These are phyloP conservation scores for Bombus waltoni DNA, from an alignment of 1,140 invertebrate species.

Conservation along the genomic window DNA sequence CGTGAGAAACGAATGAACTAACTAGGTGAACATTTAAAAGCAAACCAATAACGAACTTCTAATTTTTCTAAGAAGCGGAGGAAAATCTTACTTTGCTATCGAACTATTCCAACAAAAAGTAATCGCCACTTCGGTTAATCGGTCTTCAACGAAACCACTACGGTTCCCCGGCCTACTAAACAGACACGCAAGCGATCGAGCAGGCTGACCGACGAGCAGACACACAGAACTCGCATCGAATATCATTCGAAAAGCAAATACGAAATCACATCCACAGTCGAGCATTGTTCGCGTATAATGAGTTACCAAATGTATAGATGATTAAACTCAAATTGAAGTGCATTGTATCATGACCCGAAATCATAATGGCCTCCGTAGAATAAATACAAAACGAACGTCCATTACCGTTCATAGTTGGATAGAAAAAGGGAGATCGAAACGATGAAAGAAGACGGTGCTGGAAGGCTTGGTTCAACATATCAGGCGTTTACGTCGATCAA, in stretches of 20 bases:
- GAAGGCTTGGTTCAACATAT: not conserved
- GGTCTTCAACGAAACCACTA: too few relatives aligned
- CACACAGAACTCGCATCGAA: not conserved
- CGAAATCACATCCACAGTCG: not conserved
- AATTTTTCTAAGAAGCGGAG: too few relatives aligned
- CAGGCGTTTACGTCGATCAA: not conserved
- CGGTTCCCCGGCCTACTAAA: not conserved
- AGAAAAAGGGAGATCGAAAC: too few relatives aligned
- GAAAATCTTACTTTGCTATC: too few relatives aligned
- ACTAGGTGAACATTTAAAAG: too few relatives aligned
- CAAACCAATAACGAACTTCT: too few relatives aligned
- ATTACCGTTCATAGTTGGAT: not conserved
- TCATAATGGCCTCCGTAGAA: not conserved
- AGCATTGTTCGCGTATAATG: not conserved
- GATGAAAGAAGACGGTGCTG: not conserved
- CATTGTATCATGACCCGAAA: not conserved
- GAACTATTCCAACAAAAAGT: too few relatives aligned
- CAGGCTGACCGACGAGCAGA: not conserved
- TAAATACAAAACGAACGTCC: not conserved
- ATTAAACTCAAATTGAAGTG: not conserved
- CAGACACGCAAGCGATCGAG: not conserved
- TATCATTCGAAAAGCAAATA: not conserved
- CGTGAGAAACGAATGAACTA: too few relatives aligned
- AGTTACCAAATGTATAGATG: not conserved
- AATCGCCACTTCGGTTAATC: too few relatives aligned